phyloP scores from a whole-genome alignment of 2,797 vertebrate species.

The Onychomys leucogaster region DNA sequence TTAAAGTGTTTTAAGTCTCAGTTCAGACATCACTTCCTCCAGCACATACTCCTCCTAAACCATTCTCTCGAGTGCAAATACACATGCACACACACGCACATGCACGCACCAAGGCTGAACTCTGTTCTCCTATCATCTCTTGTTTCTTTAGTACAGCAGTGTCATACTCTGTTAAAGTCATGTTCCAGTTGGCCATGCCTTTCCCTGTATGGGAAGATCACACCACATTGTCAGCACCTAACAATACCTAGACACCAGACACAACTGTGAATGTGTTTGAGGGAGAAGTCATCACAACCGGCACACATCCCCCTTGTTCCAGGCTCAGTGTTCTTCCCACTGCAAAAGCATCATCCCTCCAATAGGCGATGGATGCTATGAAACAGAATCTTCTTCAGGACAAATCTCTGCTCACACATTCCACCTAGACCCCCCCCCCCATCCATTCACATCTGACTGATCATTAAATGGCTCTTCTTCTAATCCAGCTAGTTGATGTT shows the following conservation, averaged over 20 bases:
- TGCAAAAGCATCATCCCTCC: background rate
- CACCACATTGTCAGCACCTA: background rate
- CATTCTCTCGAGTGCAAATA: too few species aligned
- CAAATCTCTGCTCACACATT: background rate
- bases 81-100: background rate
- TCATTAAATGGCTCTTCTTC: slow-evolving; percentile 24
- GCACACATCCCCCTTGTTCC: background rate
- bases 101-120: background rate
- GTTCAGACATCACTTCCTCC: background rate
- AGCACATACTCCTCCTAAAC: background rate
- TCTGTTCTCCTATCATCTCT: background rate
- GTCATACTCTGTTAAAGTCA: background rate
- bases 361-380: background rate
- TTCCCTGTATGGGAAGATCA: background rate
- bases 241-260: background rate
- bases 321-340: background rate
- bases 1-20: background rate
- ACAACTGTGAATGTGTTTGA: background rate
- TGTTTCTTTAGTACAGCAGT: background rate
- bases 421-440: background rate
- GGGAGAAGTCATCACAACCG: background rate
- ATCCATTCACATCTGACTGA: background rate
- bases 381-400: background rate
- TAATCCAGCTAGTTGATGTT: slow-evolving; percentile 30
- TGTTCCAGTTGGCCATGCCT: background rate